These are phyloP conservation scores for Ceratina calcarata DNA, from an alignment of 1,140 invertebrate species.

Conservation along the genomic window DNA sequence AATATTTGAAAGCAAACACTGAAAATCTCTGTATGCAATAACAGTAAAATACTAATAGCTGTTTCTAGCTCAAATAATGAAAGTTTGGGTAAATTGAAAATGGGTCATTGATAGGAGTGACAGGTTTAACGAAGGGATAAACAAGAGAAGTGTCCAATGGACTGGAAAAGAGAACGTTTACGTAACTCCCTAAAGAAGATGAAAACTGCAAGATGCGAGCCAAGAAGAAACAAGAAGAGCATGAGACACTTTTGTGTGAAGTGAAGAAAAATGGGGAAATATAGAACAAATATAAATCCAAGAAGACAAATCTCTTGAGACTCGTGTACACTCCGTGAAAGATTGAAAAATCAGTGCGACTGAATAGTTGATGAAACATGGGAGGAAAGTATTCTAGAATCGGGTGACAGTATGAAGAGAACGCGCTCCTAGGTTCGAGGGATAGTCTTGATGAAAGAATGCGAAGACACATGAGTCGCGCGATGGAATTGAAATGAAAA, in stretches of 20 bases:
- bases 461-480: slow-evolving; percentile 4
- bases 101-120: neutral
- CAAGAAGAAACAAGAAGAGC: neutral
- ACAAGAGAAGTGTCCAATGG: neutral
- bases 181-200: neutral
- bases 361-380: slow-evolving; percentile 42
- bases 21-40: no score
- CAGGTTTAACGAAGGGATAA: neutral
- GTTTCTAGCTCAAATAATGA: no score
- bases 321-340: slow-evolving; percentile 7
- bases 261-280: neutral
- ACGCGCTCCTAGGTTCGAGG: slow-evolving; percentile 9
- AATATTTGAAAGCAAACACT: neutral
- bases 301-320: slow-evolving; percentile 23
- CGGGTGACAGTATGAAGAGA: neutral
- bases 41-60: no score
- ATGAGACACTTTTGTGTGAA: neutral
- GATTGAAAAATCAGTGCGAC: slow-evolving; percentile 30
- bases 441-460: slow-evolving; percentile 1
- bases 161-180: neutral
- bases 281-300: slow-evolving; percentile 18
- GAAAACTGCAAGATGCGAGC: neutral
- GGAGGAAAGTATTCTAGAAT: slow-evolving; percentile 32
- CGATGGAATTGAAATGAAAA: slow-evolving; percentile 49
- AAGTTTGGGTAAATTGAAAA: no score